A percentile compares a stretch with the other conserved stretches of the same genome.
These are phyloP conservation scores for Dunckerocampus dactyliophorus DNA, from an alignment of 2,113 vertebrate genomes.

Conservation along the genomic window DNA sequence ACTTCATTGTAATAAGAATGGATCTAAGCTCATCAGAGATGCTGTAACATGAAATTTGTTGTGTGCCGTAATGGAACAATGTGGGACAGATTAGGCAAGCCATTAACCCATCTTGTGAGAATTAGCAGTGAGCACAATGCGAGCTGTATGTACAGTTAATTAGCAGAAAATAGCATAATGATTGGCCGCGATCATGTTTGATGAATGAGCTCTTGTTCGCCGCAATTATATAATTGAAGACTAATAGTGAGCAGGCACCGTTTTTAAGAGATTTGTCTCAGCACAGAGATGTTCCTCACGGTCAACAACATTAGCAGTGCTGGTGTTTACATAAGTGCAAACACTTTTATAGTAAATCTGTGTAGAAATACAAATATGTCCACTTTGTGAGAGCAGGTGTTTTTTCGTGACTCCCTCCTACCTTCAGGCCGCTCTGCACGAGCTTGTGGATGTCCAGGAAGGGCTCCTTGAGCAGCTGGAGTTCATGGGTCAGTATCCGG, in stretches of 20 bases:
- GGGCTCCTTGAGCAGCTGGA: constrained; percentile 90
- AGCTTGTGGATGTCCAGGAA: constrained; percentile 98
- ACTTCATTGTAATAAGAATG: no score
- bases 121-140: constrained; percentile 44
- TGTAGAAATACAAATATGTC: background rate
- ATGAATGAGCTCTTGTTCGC: constrained; percentile 54
- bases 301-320: constrained; percentile 3
- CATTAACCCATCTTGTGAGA: constrained; percentile 49
- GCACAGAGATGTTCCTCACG: constrained; percentile 25
- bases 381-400: background rate
- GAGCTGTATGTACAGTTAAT: constrained; percentile 54
- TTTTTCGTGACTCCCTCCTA: constrained; percentile 58
- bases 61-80: constrained; percentile 36
- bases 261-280: constrained; percentile 42
- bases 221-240: constrained; percentile 51
- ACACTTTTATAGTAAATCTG: constrained; percentile 18
- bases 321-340: constrained; percentile 46
- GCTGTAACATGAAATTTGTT: constrained; percentile 8
- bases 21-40: no score
- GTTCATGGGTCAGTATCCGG: constrained; percentile 84
- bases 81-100: constrained; percentile 51
- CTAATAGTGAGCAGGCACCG: constrained; percentile 42
- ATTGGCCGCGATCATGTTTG: constrained; percentile 44
- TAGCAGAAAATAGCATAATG: constrained; percentile 45
- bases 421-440: constrained; percentile 97